Conservation (phyloP, 2,113 vertebrate genomes). For the Oceanodroma tethys region DNA sequence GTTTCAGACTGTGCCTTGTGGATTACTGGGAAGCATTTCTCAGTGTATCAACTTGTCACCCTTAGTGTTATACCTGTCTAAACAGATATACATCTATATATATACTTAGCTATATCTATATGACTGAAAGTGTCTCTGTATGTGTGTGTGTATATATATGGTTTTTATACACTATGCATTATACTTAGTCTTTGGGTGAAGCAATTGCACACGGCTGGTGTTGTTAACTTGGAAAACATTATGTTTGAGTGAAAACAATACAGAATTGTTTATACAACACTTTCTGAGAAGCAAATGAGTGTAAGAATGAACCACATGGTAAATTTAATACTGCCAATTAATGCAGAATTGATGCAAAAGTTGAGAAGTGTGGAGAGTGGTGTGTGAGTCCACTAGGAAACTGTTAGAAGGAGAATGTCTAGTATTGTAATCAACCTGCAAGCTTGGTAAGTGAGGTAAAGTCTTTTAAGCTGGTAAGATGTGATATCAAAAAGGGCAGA, state of each 20-base stretch:
- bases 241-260: neutral
- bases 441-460: neutral
- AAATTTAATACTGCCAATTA: neutral
- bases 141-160: accelerated
- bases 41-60: neutral
- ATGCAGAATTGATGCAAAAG: neutral
- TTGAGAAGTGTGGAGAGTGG: neutral
- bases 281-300: neutral
- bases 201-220: neutral
- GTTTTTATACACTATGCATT: neutral
- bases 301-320: neutral
- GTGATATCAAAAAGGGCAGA: neutral
- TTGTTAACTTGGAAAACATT: neutral
- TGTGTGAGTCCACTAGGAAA: neutral
- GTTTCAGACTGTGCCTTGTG: neutral
- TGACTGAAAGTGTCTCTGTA: neutral
- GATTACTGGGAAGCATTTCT: neutral
- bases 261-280: neutral
- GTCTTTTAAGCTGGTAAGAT: neutral
- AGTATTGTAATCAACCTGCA: neutral
- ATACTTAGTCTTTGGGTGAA: neutral
- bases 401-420: neutral
- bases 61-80: neutral
- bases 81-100: accelerated
- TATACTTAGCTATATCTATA: accelerated